Evolutionary conservation across 1,140 invertebrate genomes (phyloP).

Genomic region (Ylistrum balloti): DNA sequence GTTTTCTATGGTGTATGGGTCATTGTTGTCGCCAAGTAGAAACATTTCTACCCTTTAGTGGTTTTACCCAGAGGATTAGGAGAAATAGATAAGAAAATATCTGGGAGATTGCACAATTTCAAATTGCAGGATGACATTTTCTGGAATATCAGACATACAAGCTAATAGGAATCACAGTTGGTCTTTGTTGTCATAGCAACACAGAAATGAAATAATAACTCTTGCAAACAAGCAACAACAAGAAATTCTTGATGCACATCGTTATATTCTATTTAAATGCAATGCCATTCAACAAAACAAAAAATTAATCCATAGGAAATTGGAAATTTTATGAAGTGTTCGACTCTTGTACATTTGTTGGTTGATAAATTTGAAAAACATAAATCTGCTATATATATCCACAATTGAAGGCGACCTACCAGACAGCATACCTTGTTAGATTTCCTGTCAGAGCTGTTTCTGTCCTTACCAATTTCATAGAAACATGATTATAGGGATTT

Average conservation of each 20-base stretch:
- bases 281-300: neutral
- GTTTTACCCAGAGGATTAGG: neutral
- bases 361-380: neutral
- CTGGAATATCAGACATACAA: neutral
- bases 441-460: neutral
- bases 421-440: neutral
- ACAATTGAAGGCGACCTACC: neutral
- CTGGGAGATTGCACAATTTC: constrained; percentile 1
- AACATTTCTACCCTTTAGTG: neutral
- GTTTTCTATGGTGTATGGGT: too few species aligned
- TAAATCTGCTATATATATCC: neutral
- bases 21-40: neutral
- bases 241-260: neutral
- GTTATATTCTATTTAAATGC: neutral
- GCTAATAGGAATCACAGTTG: neutral
- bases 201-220: neutral
- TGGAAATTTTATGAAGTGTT: neutral
- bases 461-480: neutral
- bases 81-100: too few species aligned
- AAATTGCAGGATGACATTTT: neutral
- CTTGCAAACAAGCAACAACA: neutral
- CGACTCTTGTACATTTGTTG: neutral
- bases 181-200: constrained; percentile 31
- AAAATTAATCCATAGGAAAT: neutral
- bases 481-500: neutral